Conservation (phyloP, 2,888 invertebrate species). For the Amphipoea lucens region DNA sequence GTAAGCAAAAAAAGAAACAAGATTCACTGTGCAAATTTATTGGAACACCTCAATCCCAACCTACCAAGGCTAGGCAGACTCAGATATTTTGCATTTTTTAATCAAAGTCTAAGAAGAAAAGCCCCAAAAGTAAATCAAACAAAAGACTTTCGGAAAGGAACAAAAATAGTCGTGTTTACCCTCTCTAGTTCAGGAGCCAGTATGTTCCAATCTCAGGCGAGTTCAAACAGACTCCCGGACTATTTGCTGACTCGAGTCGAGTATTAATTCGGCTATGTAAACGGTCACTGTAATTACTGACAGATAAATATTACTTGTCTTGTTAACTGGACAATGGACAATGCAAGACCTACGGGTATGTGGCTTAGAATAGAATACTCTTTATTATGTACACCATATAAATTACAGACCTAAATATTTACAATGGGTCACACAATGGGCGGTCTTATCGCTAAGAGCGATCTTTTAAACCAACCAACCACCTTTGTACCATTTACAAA, state of each 20-base stretch:
- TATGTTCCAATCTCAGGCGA: constrained; percentile 48
- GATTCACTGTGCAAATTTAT: too few relatives aligned
- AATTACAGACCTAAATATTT: too few relatives aligned
- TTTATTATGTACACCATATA: too few relatives aligned
- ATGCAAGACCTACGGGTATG: not conserved
- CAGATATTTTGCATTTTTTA: not conserved
- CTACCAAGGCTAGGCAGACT: too few relatives aligned
- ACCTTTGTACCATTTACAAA: too few relatives aligned
- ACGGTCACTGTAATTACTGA: constrained; percentile 52
- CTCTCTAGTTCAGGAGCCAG: constrained; percentile 8
- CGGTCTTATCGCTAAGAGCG: too few relatives aligned
- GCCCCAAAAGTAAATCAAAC: constrained; percentile 5
- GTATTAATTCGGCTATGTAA: constrained; percentile 56
- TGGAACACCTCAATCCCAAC: too few relatives aligned
- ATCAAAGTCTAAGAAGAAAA: not conserved
- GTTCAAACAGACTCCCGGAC: constrained; percentile 49
- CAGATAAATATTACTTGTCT: constrained; percentile 4
- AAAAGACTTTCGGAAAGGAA: not conserved
- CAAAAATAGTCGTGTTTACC: constrained; percentile 25
- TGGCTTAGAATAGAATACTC: not conserved
- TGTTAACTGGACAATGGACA: constrained; percentile 8
- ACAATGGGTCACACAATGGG: too few relatives aligned
- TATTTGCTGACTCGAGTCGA: constrained; percentile 47
- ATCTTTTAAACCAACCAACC: too few relatives aligned
- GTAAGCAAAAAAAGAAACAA: too few relatives aligned